phyloP scores from a whole-genome alignment of 1,140 invertebrate species.

The Drosophila orena region DNA sequence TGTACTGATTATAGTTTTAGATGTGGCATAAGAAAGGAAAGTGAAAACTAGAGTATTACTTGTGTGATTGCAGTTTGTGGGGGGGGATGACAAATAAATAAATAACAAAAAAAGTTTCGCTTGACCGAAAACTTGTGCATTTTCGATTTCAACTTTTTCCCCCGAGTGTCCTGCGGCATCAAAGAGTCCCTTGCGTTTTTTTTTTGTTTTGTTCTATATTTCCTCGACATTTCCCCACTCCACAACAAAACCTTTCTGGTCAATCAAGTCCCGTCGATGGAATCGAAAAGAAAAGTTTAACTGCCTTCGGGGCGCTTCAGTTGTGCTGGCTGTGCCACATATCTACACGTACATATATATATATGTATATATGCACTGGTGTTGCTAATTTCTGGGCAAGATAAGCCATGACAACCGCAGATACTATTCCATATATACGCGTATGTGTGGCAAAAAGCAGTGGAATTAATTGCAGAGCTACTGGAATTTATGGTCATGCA shows the following conservation, averaged over 20 bases:
- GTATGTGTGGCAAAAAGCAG: constrained; percentile 13
- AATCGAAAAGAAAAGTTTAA: constrained; percentile 36
- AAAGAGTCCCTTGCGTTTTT: neutral
- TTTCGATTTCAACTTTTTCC: constrained; percentile 45
- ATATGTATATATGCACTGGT: constrained; percentile 6
- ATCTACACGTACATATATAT: too few relatives aligned
- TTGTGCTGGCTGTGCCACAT: neutral
- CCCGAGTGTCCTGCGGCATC: constrained; percentile 14
- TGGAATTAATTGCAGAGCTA: constrained; percentile 73
- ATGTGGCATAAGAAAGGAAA: too few relatives aligned
- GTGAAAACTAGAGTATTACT: too few relatives aligned
- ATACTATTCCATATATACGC: neutral
- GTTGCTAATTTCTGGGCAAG: constrained; percentile 44
- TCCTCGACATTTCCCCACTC: neutral
- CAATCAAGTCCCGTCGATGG: constrained; percentile 36
- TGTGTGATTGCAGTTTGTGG: neutral
- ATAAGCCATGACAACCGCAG: constrained; percentile 53
- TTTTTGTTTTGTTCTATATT: too few relatives aligned
- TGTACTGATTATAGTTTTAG: too few relatives aligned
- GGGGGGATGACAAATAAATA: neutral
- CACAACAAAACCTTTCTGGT: constrained; percentile 15
- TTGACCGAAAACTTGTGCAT: constrained; percentile 41
- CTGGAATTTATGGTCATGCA: constrained; percentile 74
- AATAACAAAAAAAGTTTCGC: neutral
- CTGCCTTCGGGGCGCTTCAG: constrained; percentile 24